A percentile compares a stretch with the other conserved stretches of the same genome.
Evolutionary conservation across 2,888 invertebrate species (phyloP).

Genomic region (Germaria angustata): DNA sequence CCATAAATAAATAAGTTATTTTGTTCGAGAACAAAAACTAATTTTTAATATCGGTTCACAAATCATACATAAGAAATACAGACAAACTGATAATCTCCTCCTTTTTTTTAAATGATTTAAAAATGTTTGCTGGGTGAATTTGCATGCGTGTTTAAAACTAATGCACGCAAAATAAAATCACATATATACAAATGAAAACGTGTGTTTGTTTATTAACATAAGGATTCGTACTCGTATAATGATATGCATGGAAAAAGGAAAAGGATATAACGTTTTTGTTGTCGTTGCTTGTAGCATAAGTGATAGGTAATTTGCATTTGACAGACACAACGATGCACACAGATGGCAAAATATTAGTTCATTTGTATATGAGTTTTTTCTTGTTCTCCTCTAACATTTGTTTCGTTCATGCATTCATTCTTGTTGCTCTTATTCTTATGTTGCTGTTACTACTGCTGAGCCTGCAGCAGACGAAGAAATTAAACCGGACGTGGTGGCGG

Average conservation of each 20-base stretch:
- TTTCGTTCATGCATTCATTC: background rate
- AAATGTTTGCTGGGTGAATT: background rate
- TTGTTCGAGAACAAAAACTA: no score
- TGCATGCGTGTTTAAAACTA: background rate
- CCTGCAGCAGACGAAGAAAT: background rate
- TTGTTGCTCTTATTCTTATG: constrained; percentile 2
- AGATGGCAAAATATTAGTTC: constrained; percentile 30
- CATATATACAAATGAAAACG: background rate
- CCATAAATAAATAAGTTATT: no score
- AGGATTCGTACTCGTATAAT: constrained; percentile 54
- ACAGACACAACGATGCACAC: constrained; percentile 69
- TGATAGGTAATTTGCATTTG: constrained; percentile 79
- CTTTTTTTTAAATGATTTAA: no score
- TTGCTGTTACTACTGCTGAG: constrained; percentile 7
- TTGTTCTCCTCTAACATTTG: constrained; percentile 10
- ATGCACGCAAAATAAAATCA: background rate
- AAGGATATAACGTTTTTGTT: constrained; percentile 48
- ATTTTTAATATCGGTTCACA: no score
- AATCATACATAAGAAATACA: no score
- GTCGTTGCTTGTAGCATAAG: constrained; percentile 68
- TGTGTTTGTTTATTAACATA: constrained; percentile 43
- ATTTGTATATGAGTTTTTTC: background rate
- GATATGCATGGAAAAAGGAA: constrained; percentile 60
- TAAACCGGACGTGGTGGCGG: constrained; percentile 12
- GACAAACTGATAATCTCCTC: no score